Evolutionary conservation across 2,888 invertebrate genomes (phyloP), one percentile per base, ranked within the genome.

Genomic region (Sturmia bella): DNA sequence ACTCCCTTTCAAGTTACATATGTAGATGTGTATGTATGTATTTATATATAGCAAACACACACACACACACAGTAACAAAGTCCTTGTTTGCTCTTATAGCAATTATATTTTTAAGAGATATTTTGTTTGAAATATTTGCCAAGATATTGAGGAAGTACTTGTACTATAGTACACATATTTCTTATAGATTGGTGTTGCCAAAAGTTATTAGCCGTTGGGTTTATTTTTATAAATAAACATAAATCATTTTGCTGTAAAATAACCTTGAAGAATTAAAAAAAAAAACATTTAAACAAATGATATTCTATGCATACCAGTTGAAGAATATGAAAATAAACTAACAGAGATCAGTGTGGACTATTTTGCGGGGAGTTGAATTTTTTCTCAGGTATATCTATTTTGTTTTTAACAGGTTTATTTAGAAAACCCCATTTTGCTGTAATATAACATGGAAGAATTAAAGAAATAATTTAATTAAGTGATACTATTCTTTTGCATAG

Each of bases 251-350:
- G 19, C 24, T 61, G 86, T 81, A 86, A 86, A 86, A 85, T 78
- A 78, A 74, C 89, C 89, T 89, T 89, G 88, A 88, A 87, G 32
- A 32, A 32, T 32, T 86, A 87, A n/a, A n/a, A n/a, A n/a, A n/a
- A n/a, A n/a, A n/a, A n/a, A n/a, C n/a, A n/a, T n/a, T n/a, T n/a
- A n/a, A n/a, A n/a, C n/a, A n/a, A n/a, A n/a, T n/a, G n/a, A n/a
- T 86, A 88, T 87, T 86, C 86, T 86, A 27, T 56, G 1, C 27
- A 4, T 27, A 3, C 27, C 27, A 27, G 3, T 27, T 27, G 3
- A n/a, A 27, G 3, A 27, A 27, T 27, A 27, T 27, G 27, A 27
- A 27, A 27, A 27, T 6, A 27, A 27, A 6, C 3, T 27, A 27
- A 27, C 27, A 27, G 6, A 27, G 27, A 3, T 27, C 6, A 27